Evolutionary conservation across 2,113 vertebrate genomes (phyloP).

Genomic region (Podocnemis expansa): DNA sequence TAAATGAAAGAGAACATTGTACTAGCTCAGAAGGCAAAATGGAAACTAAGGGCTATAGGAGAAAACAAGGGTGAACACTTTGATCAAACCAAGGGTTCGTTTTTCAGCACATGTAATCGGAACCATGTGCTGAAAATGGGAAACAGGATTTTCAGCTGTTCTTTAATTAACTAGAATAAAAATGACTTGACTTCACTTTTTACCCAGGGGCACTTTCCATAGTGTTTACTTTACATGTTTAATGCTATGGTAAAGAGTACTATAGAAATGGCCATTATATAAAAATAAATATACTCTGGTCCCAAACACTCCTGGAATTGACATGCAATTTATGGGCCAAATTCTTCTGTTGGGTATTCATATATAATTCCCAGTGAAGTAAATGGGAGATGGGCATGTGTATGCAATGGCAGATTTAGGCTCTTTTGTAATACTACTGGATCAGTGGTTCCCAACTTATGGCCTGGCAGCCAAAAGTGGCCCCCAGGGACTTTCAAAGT

Average conservation of each 20-base stretch:
- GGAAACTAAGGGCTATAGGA: neutral
- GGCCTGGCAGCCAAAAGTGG: too few species aligned
- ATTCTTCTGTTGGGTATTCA: neutral
- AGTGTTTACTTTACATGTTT: neutral
- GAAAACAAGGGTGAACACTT: constrained; percentile 13
- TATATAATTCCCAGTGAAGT: neutral
- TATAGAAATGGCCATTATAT: neutral
- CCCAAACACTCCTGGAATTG: neutral
- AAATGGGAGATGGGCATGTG: neutral
- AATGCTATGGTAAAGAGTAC: neutral
- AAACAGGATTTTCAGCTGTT: constrained; percentile 40
- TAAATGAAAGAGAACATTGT: constrained; percentile 62
- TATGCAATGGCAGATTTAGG: neutral
- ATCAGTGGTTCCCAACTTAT: too few species aligned
- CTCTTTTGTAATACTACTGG: neutral
- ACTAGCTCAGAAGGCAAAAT: constrained; percentile 25
- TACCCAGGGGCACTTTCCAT: neutral
- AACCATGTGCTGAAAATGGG: constrained; percentile 53
- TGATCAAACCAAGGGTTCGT: constrained; percentile 55
- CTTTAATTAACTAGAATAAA: constrained; percentile 64
- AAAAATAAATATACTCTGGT: neutral
- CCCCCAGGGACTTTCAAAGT: too few species aligned
- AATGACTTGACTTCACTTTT: constrained; percentile 18
- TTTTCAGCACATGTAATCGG: constrained; percentile 14
- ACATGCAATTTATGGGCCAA: neutral